phyloP scores from a whole-genome alignment of 2,888 invertebrate genomes.

The Xylota segnis region DNA sequence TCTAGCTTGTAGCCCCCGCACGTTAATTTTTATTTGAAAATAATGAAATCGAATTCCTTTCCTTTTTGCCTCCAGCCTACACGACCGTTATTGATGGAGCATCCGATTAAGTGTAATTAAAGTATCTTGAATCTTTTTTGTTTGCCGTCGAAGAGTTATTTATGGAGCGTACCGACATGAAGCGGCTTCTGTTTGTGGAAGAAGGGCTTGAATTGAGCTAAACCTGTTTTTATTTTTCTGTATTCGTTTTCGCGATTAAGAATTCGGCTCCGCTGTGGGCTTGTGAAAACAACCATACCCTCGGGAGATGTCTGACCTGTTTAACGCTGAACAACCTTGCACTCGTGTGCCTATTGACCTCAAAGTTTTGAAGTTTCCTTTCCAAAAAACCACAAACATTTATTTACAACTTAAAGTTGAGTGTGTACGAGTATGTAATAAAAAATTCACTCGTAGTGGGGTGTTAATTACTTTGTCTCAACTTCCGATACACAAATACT shows the following conservation, averaged over 20 bases:
- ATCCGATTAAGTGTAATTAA: conserved; percentile 42
- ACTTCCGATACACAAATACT: conserved; percentile 50
- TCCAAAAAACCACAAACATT: conserved; percentile 11
- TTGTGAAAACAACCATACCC: conserved; percentile 18
- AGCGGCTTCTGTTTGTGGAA: conserved; percentile 11
- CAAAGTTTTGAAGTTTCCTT: conserved; percentile 36
- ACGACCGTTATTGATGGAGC: conserved; percentile 40
- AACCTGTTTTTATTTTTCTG: conserved; percentile 26
- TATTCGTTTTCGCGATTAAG: conserved; percentile 23
- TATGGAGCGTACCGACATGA: neutral
- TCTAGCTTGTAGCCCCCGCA: conserved; percentile 20
- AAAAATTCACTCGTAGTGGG: conserved; percentile 9
- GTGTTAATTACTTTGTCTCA: conserved; percentile 40
- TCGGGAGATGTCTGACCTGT: conserved; percentile 53
- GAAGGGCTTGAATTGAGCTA: conserved; percentile 2
- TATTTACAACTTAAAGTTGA: conserved; percentile 2
- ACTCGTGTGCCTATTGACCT: conserved; percentile 43
- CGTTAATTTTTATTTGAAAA: conserved; percentile 14
- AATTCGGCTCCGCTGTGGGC: conserved; percentile 1
- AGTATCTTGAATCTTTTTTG: conserved; percentile 22
- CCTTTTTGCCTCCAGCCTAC: neutral
- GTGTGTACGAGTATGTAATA: neutral
- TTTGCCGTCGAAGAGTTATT: neutral
- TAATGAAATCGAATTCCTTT: conserved; percentile 31
- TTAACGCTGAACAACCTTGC: conserved; percentile 45